These are phyloP conservation scores for Xenus cinereus DNA, from an alignment of 2,113 vertebrate species.

Conservation along the genomic window DNA sequence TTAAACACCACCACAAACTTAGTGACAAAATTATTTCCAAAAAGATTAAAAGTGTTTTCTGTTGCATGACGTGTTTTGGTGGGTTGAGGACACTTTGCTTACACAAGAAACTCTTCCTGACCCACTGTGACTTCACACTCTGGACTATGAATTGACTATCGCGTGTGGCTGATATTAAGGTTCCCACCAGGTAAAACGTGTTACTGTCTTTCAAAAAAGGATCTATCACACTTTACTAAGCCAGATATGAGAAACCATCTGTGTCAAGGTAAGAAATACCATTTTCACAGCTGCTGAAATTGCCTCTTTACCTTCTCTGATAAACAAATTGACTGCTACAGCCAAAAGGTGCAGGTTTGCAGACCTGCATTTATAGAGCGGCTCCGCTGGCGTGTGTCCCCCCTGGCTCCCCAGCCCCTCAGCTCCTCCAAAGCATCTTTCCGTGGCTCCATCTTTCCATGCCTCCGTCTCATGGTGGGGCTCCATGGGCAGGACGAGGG, in stretches of 20 bases:
- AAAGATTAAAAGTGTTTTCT: not conserved
- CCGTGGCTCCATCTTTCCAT: not conserved
- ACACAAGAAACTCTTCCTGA: not conserved
- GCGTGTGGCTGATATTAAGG: not conserved
- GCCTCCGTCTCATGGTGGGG: not conserved
- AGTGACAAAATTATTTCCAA: not conserved
- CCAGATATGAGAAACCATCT: not conserved
- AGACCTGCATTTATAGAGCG: not conserved
- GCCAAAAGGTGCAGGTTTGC: not conserved
- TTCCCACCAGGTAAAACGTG: accelerated
- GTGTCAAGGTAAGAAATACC: not conserved
- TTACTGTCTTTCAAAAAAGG: not conserved
- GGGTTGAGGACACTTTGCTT: not conserved
- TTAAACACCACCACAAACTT: not conserved
- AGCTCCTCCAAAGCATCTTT: not conserved
- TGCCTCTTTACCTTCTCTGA: not conserved
- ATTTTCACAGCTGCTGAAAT: not conserved
- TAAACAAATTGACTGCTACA: not conserved
- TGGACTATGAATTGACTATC: not conserved
- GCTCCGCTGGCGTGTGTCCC: not conserved
- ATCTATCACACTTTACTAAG: not conserved
- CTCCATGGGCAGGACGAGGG: accelerated
- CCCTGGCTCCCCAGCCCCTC: not conserved
- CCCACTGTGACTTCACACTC: not conserved
- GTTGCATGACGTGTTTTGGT: not conserved